These are phyloP conservation scores for Conger conger DNA, from an alignment of 2,113 vertebrate genomes.

Conservation along the genomic window DNA sequence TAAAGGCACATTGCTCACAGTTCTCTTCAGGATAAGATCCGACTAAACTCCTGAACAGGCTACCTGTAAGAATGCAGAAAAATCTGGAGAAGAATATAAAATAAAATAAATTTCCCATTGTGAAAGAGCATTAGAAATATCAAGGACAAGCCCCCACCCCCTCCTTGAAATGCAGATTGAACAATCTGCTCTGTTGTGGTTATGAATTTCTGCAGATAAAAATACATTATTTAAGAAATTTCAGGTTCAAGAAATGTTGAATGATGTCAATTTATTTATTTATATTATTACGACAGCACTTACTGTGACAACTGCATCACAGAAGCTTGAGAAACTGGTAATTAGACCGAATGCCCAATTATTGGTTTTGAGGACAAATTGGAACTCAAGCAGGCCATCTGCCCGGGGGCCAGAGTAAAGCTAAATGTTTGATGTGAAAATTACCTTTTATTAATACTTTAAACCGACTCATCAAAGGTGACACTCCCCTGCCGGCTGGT, in stretches of 20 bases:
- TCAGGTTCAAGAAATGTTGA: no score
- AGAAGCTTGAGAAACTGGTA: not conserved
- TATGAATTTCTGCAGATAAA: no score
- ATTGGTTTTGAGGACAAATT: not conserved
- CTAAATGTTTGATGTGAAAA: not conserved
- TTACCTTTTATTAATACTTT: slow-evolving; percentile 17
- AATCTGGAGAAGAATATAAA: no score
- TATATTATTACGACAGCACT: not conserved
- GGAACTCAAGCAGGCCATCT: not conserved
- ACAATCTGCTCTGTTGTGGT: no score
- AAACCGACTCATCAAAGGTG: slow-evolving; percentile 7
- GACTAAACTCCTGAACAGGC: not conserved
- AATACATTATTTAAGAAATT: no score
- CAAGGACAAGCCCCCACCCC: no score
- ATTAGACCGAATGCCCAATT: not conserved
- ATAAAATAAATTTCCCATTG: no score
- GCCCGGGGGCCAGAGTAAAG: not conserved
- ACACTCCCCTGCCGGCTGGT: not conserved
- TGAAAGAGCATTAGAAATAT: no score
- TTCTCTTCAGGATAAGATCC: not conserved
- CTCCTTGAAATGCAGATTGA: no score
- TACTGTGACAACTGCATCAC: not conserved
- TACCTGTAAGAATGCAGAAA: no score
- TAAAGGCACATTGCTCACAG: not conserved
- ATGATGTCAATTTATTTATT: no score